phyloP scores from a whole-genome alignment of 2,113 vertebrate species.

The Camarhynchus parvulus region DNA sequence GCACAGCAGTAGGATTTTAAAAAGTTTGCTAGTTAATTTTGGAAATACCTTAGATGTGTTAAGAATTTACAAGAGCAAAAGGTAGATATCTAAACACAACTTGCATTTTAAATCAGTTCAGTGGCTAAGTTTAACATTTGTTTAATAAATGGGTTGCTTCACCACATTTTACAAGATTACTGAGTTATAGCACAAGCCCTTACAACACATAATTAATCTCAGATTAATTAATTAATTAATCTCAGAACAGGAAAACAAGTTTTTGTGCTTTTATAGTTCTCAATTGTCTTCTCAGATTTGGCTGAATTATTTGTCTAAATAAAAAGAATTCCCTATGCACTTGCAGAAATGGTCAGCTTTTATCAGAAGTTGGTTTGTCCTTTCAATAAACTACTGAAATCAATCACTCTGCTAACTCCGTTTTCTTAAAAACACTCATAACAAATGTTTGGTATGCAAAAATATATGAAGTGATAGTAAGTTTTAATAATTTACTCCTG shows the following conservation, averaged over 20 bases:
- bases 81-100: background rate
- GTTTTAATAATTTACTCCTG: background rate
- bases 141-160: background rate
- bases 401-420: background rate
- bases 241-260: background rate
- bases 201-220: background rate
- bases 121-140: background rate
- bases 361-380: conserved; percentile 21
- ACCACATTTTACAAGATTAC: background rate
- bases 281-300: background rate
- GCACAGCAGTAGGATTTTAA: background rate
- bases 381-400: conserved; percentile 41
- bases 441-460: background rate
- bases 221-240: background rate
- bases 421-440: background rate
- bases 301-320: conserved; percentile 1
- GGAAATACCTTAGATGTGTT: background rate
- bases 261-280: conserved; percentile 2
- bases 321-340: background rate
- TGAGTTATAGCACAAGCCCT: background rate
- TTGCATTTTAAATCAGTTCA: background rate
- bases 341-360: conserved; percentile 27
- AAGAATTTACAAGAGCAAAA: background rate
- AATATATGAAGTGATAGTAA: background rate
- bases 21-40: background rate